Evolutionary conservation across 2,888 invertebrate genomes (phyloP).

Genomic region (Acanthosepion lycidas): DNA sequence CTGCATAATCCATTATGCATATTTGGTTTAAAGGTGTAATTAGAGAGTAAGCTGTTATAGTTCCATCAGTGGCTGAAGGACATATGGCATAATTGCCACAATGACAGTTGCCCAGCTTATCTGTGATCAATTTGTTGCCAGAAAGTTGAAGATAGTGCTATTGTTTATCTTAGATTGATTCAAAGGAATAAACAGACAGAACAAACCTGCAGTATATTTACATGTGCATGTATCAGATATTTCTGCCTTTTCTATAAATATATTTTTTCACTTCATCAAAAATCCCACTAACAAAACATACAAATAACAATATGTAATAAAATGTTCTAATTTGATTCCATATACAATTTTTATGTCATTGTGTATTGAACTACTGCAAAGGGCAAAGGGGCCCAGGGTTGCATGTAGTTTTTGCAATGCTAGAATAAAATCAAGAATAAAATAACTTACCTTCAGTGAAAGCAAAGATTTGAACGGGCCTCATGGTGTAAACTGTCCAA

Average conservation of each 20-base stretch:
- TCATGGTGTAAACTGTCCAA: no score
- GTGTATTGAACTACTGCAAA: not conserved
- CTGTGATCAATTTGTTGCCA: not conserved
- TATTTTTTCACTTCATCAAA: not conserved
- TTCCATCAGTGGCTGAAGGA: not conserved
- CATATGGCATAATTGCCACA: not conserved
- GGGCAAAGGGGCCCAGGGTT: no score
- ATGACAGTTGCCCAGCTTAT: not conserved
- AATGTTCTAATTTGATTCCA: not conserved
- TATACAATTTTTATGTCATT: not conserved
- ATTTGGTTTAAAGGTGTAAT: not conserved
- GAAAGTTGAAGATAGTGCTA: not conserved
- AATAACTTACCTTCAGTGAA: no score
- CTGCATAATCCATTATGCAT: not conserved
- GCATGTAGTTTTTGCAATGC: no score
- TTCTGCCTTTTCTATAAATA: not conserved
- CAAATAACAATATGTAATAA: not conserved
- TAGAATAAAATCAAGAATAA: no score
- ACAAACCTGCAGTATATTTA: not conserved
- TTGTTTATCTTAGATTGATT: not conserved
- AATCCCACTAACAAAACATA: not conserved
- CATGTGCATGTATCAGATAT: not conserved
- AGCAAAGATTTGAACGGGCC: no score
- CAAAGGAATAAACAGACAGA: not conserved
- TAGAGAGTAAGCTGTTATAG: not conserved